These are phyloP conservation scores for Cranoglanis bouderius DNA, from an alignment of 2,113 vertebrate species.

Conservation along the genomic window DNA sequence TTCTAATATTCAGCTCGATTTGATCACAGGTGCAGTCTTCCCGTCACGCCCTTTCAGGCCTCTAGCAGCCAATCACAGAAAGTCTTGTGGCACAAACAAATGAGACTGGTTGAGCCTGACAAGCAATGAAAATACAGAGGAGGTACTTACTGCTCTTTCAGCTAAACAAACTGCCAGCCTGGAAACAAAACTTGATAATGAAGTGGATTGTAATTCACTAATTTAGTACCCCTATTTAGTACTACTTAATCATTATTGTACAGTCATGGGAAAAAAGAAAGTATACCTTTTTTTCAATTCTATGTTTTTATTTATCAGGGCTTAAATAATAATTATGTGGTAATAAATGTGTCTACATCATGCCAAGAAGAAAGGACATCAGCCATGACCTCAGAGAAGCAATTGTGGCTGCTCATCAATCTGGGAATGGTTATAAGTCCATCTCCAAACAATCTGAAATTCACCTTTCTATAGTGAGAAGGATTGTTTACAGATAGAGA, in stretches of 20 bases:
- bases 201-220: background rate
- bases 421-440: no score
- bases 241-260: background rate
- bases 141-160: background rate
- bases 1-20: background rate
- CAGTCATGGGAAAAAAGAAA: background rate
- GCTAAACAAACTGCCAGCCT: background rate
- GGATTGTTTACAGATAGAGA: background rate
- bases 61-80: background rate
- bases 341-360: no score
- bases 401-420: background rate
- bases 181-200: background rate
- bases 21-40: background rate
- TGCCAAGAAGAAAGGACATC: background rate
- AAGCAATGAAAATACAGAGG: background rate
- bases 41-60: background rate
- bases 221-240: background rate
- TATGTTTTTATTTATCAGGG: no score
- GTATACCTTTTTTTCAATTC: no score
- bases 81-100: background rate
- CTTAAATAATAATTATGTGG: background rate
- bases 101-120: background rate
- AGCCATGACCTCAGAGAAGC: background rate
- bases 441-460: background rate
- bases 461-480: background rate